Percentiles rank a stretch among this genome's conserved stretches.
phyloP scores from a whole-genome alignment of 2,113 vertebrate species.

The Alethe diademata region DNA sequence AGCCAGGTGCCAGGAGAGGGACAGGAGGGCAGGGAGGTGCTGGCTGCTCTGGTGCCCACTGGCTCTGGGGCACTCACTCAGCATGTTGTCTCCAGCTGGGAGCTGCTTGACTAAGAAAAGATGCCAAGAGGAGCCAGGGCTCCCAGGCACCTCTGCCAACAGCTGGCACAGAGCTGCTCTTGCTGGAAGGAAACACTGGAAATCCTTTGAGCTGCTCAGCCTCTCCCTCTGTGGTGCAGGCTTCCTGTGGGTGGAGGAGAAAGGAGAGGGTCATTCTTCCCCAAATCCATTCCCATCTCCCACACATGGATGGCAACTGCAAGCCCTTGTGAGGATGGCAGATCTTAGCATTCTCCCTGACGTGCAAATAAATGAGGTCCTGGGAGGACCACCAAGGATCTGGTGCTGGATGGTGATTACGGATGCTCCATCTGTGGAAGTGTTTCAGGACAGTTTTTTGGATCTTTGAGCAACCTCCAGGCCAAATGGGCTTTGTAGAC shows the following conservation, averaged over 20 bases:
- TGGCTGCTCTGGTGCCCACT: background rate
- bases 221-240: background rate
- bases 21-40: background rate
- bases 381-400: background rate
- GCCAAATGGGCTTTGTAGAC: background rate
- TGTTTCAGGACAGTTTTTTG: background rate
- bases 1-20: background rate
- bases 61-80: background rate
- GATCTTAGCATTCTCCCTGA: background rate
- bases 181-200: background rate
- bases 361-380: accelerated
- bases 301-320: background rate
- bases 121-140: background rate
- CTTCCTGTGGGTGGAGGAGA: background rate
- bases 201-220: background rate
- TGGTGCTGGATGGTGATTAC: background rate
- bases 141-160: background rate
- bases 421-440: background rate
- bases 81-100: background rate
- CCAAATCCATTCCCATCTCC: background rate
- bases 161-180: background rate
- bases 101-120: background rate
- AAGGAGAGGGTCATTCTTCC: background rate
- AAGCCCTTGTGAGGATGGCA: background rate
- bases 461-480: background rate